A percentile compares a stretch with the other conserved stretches of the same genome.
Evolutionary conservation across 1,140 invertebrate species (phyloP).

Genomic region (Lordiphosa stackelbergi): DNA sequence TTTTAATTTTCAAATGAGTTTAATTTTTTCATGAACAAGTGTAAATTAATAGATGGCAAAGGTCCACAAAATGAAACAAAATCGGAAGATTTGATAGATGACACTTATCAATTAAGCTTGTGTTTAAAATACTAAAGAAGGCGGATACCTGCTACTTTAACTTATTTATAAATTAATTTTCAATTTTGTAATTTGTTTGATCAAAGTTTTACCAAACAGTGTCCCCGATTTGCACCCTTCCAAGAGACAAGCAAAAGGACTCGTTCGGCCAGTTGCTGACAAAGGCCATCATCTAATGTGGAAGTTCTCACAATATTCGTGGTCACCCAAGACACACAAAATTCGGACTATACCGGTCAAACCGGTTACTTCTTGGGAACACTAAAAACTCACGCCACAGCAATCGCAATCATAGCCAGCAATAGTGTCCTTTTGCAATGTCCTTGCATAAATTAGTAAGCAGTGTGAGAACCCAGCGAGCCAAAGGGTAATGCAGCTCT

Average conservation of each 20-base stretch:
- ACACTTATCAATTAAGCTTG: too few species aligned
- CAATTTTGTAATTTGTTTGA: too few species aligned
- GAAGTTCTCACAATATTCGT: slow-evolving; percentile 62
- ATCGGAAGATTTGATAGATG: too few species aligned
- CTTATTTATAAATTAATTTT: too few species aligned
- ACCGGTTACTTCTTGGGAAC: slow-evolving; percentile 58
- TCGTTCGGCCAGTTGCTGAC: slow-evolving; percentile 65
- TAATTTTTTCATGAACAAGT: too few species aligned
- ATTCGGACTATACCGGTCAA: slow-evolving; percentile 67
- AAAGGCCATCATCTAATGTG: slow-evolving; percentile 60
- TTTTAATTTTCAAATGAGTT: too few species aligned
- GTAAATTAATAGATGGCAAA: too few species aligned
- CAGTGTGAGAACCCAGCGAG: slow-evolving; percentile 58
- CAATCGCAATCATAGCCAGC: slow-evolving; percentile 27
- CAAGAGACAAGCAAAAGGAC: slow-evolving; percentile 18
- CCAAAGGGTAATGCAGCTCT: slow-evolving; percentile 38
- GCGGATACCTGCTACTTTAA: too few species aligned
- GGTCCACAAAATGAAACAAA: too few species aligned
- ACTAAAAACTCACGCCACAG: slow-evolving; percentile 55
- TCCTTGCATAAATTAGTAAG: slow-evolving; percentile 74
- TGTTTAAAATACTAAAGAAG: too few species aligned
- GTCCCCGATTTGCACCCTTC: slow-evolving; percentile 18
- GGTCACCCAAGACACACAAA: slow-evolving; percentile 59
- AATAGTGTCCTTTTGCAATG: slow-evolving; percentile 75
- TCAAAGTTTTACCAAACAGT: not conserved